These are phyloP conservation scores for Chanos chanos DNA, from an alignment of 2,797 vertebrate species.

Conservation along the genomic window DNA sequence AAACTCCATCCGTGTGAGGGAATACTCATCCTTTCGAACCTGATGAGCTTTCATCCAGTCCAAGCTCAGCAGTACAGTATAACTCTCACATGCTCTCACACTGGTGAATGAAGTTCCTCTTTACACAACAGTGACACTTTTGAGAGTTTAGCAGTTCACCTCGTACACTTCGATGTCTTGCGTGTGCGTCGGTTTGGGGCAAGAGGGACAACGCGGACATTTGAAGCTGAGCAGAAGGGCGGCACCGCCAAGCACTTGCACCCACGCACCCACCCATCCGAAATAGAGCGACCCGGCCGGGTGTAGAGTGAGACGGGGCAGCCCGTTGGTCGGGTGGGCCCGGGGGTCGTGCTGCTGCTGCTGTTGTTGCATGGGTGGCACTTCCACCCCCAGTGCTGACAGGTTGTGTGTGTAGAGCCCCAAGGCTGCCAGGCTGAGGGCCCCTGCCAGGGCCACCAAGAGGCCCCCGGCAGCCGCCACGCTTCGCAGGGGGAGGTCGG, in stretches of 20 bases:
- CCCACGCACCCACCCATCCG: constrained; percentile 73
- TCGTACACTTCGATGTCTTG: constrained; percentile 41
- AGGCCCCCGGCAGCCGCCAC: constrained; percentile 69
- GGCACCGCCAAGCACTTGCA: constrained; percentile 69
- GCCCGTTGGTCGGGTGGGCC: constrained; percentile 19
- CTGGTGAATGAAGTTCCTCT: too few relatives aligned
- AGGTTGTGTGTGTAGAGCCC: constrained; percentile 71
- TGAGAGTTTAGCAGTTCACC: constrained; percentile 38
- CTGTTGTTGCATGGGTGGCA: constrained; percentile 25
- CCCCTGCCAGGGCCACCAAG: constrained; percentile 65
- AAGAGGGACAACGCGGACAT: constrained; percentile 54
- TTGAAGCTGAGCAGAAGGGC: constrained; percentile 70
- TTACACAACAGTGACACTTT: neutral
- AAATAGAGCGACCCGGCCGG: constrained; percentile 74
- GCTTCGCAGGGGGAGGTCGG: constrained; percentile 68
- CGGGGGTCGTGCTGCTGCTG: constrained; percentile 19
- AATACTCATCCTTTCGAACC: too few relatives aligned
- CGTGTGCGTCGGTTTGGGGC: constrained; percentile 48
- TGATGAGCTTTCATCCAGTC: too few relatives aligned
- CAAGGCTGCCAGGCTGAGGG: constrained; percentile 67
- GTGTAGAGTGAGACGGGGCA: constrained; percentile 58
- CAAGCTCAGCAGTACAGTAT: too few relatives aligned
- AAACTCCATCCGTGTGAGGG: too few relatives aligned
- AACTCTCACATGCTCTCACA: too few relatives aligned
- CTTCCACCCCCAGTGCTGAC: constrained; percentile 55